Percentiles rank a stretch among this genome's conserved stretches.
phyloP scores from a whole-genome alignment of 2,888 invertebrate species.

The Drosophila meridionalis region DNA sequence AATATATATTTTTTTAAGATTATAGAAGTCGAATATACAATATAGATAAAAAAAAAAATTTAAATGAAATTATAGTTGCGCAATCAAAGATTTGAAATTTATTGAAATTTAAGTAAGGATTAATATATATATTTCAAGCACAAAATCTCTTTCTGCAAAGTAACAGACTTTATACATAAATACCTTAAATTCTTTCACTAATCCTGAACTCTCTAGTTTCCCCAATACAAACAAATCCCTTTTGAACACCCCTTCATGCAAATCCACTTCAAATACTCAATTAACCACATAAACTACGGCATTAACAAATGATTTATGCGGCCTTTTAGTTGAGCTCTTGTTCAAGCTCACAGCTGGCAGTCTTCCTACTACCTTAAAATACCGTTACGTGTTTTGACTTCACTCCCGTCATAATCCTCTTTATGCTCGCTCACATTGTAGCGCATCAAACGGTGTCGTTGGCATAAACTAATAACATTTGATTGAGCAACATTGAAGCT shows the following conservation, averaged over 20 bases:
- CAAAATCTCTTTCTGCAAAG: no score
- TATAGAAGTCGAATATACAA: no score
- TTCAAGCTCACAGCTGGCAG: not conserved
- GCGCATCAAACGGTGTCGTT: conserved; percentile 6
- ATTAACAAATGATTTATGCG: not conserved
- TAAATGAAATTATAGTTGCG: no score
- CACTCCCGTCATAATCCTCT: not conserved
- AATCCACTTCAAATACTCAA: not conserved
- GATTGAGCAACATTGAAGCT: conserved; percentile 26
- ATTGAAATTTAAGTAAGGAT: no score
- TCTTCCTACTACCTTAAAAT: not conserved
- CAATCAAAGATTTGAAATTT: no score
- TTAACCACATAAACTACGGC: not conserved
- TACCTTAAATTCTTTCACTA: no score
- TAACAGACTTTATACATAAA: no score
- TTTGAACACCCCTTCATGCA: not conserved
- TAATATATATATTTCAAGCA: no score
- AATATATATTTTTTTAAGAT: no score
- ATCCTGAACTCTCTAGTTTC: not conserved
- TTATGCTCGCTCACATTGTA: not conserved
- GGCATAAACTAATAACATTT: conserved; percentile 22
- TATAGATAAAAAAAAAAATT: no score
- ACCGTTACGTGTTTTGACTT: not conserved
- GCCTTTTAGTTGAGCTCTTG: not conserved
- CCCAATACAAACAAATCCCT: not conserved